phyloP scores from a whole-genome alignment of 2,888 invertebrate genomes.

The Agonum fuliginosum region DNA sequence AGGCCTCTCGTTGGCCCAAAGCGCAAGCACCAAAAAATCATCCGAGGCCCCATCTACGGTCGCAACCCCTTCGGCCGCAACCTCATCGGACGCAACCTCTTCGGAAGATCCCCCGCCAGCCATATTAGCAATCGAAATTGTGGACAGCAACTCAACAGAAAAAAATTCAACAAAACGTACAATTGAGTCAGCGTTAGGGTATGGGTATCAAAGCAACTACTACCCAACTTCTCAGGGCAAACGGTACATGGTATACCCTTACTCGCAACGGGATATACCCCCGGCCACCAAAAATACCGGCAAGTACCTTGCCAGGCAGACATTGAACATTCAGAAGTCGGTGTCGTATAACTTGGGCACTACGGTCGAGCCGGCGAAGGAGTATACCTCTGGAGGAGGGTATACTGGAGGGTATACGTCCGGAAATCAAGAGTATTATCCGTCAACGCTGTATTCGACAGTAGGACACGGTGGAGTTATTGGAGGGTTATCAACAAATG shows the following conservation, averaged over 20 bases:
- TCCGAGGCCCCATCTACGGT: conserved; percentile 74
- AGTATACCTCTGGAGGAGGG: not conserved
- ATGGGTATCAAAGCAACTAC: conserved; percentile 77
- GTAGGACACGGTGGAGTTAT: conserved; percentile 71
- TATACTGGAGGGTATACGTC: not conserved
- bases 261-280: conserved; percentile 81
- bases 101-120: conserved; percentile 72
- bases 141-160: conserved; percentile 73
- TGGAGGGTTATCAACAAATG: conserved; percentile 74
- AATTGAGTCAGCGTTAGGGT: conserved; percentile 83
- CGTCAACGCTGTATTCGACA: conserved; percentile 68
- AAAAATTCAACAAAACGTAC: conserved; percentile 80
- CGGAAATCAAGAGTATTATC: conserved; percentile 26
- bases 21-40: conserved; percentile 66
- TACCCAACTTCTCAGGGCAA: conserved; percentile 72
- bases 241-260: conserved; percentile 76
- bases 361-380: conserved; percentile 46
- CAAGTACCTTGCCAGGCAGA: conserved; percentile 58
- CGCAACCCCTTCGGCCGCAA: conserved; percentile 62
- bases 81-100: conserved; percentile 69
- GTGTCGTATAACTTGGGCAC: conserved; percentile 66
- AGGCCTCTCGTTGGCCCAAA: conserved; percentile 67
- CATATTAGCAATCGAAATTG: conserved; percentile 79
- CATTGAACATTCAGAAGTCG: conserved; percentile 66
- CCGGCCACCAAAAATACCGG: conserved; percentile 64